Evolutionary conservation across 2,797 vertebrate species (phyloP), one percentile per base, ranked within the genome.

Genomic region (Eulemur albifrons): DNA sequence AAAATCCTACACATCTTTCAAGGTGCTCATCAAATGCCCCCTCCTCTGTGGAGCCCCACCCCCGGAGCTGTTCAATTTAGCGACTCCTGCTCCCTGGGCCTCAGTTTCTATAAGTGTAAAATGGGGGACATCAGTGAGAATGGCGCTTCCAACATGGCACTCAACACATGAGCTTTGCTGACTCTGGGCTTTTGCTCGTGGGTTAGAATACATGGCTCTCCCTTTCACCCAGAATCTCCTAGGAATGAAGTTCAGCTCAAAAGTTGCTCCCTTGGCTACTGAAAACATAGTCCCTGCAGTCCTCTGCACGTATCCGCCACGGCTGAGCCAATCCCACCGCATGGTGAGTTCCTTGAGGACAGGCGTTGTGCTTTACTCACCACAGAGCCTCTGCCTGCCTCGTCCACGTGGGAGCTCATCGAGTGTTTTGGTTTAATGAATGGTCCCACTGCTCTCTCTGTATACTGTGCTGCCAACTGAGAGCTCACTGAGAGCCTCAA

Each of bases 251-350:
- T 72, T 63, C 30, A 0, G 45, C 38, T 70, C 67, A 20, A 67
- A 14, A 35, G 40, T 5, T 25, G 30, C 38, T 84, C 43, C 35
- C 4, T 7, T 63, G 76, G 52, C 18, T 72, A 35, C 67, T 86
- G 2, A 2, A 35, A 65, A 52, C 38, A 65, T 32, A 17, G 4
- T 2, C 32, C 27, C 17, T 5, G 2, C 18, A 21, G 12, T 14
- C 2, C n/a, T 14, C 27, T 23, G 4, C 2, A 48, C 12, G 17
- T 18, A 12, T 1, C 4, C 32, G 5, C 1, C 18, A 3, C 13
- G 35, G 63, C 8, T 32, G 8, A 76, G 35, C 12, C 18, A 18
- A 52, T 43, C 27, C 30, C 17, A 40, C 12, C 32, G 11, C 15
- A 61, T 32, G 9, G 52, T 32, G 86, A 43, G 17, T 61, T 76